These are phyloP conservation scores for Nomia melanderi DNA, from an alignment of 1,140 invertebrate species.

Conservation along the genomic window DNA sequence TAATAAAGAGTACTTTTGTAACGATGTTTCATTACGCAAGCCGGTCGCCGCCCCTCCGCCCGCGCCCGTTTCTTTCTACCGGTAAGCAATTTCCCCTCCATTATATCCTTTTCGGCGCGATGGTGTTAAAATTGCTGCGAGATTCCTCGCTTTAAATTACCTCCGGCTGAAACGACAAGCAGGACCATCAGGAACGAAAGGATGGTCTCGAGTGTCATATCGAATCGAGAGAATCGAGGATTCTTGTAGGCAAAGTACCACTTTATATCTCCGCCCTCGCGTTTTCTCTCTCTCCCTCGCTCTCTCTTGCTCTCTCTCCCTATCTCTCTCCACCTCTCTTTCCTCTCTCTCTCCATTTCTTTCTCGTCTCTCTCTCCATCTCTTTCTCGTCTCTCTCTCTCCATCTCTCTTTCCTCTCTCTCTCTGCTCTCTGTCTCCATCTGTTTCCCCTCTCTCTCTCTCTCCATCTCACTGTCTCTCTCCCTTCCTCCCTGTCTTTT, in stretches of 20 bases:
- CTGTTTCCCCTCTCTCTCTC: no score
- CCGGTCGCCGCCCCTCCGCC: background rate
- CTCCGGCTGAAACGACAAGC: conserved; percentile 58
- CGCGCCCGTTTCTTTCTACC: conserved; percentile 24
- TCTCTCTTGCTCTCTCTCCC: background rate
- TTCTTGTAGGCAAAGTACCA: conserved; percentile 66
- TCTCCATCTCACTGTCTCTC: no score
- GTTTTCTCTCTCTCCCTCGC: conserved; percentile 25
- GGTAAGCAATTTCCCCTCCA: conserved; percentile 59
- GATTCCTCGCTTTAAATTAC: conserved; percentile 66
- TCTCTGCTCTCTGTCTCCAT: no score
- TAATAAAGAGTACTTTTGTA: conserved; percentile 59
- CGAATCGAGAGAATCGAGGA: conserved; percentile 69
- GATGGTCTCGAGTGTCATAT: conserved; percentile 68
- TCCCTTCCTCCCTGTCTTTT: no score
- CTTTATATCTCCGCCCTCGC: conserved; percentile 61
- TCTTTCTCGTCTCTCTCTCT: no score
- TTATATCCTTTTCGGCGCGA: conserved; percentile 62
- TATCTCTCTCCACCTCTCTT: no score
- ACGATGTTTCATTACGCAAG: conserved; percentile 58
- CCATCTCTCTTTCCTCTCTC: conserved; percentile 1
- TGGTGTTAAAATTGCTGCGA: conserved; percentile 65
- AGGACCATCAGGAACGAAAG: conserved; percentile 63
- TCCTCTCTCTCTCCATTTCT: no score
- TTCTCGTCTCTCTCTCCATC: no score